These are phyloP conservation scores for Xylocopa sonorina DNA, from an alignment of 1,140 invertebrate genomes.

Conservation along the genomic window DNA sequence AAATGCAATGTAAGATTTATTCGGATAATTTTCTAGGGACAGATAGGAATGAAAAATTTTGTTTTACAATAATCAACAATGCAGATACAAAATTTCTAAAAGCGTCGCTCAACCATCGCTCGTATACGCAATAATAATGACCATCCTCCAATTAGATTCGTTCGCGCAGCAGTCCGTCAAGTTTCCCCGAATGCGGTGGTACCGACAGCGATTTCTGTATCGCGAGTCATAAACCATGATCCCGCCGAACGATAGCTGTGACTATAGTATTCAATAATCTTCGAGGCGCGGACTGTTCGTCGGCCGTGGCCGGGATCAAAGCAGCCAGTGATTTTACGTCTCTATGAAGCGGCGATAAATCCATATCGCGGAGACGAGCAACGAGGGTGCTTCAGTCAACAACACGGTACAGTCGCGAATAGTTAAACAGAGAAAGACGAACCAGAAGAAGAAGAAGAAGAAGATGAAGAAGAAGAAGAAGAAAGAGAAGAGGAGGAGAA, in stretches of 20 bases:
- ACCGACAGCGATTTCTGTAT: slow-evolving; percentile 28
- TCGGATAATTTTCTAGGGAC: too few relatives aligned
- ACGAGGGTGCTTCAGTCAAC: slow-evolving; percentile 7
- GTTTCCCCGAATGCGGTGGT: slow-evolving; percentile 11
- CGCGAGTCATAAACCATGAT: slow-evolving; percentile 43
- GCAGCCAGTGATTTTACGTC: slow-evolving; percentile 56
- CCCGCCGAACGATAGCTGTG: slow-evolving; percentile 40
- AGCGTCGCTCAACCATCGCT: background rate
- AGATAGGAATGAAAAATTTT: too few relatives aligned
- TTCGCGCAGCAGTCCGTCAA: slow-evolving; percentile 4
- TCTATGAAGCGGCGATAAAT: slow-evolving; percentile 58
- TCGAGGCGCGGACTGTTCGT: slow-evolving; percentile 23
- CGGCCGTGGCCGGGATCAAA: slow-evolving; percentile 22
- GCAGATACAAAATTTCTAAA: too few relatives aligned
- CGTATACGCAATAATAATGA: slow-evolving; percentile 45
- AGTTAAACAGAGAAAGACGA: too few relatives aligned
- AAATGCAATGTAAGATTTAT: too few relatives aligned
- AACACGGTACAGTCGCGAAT: slow-evolving; percentile 15
- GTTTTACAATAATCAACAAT: too few relatives aligned
- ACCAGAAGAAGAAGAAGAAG: background rate
- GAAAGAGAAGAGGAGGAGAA: too few relatives aligned
- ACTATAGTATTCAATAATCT: slow-evolving; percentile 57
- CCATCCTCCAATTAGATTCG: slow-evolving; percentile 47
- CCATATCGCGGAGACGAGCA: slow-evolving; percentile 10
- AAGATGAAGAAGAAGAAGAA: too few relatives aligned